phyloP scores from a whole-genome alignment of 2,113 vertebrate species.

The Leptobrachium ailaonicum region DNA sequence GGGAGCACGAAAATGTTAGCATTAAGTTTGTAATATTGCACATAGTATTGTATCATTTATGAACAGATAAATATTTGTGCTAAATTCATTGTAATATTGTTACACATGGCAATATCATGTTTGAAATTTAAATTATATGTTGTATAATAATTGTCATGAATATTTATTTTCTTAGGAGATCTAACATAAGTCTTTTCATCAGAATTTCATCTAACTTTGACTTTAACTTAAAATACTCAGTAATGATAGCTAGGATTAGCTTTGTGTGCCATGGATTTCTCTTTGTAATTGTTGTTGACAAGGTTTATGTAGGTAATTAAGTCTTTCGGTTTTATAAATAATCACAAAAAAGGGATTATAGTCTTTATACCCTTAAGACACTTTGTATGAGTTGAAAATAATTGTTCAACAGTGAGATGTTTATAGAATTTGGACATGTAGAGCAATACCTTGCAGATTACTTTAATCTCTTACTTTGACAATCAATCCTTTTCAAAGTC shows the following conservation, averaged over 20 bases:
- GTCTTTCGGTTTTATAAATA: slow-evolving; percentile 14
- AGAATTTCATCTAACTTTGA: too few species aligned
- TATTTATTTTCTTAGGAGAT: too few species aligned
- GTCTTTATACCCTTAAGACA: slow-evolving; percentile 27
- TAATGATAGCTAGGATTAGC: slow-evolving; percentile 18
- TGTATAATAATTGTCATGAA: too few species aligned
- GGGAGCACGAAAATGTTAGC: too few species aligned
- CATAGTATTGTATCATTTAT: too few species aligned
- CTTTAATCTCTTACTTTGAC: slow-evolving; percentile 23
- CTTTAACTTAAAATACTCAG: not conserved
- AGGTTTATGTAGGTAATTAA: slow-evolving; percentile 39
- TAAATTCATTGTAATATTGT: too few species aligned
- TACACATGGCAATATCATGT: too few species aligned
- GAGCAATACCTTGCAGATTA: slow-evolving; percentile 29
- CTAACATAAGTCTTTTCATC: too few species aligned
- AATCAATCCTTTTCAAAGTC: slow-evolving; percentile 16
- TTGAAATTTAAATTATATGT: too few species aligned
- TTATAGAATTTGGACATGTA: slow-evolving; percentile 17
- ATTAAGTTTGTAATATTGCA: too few species aligned
- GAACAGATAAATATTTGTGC: too few species aligned
- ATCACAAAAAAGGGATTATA: slow-evolving; percentile 38
- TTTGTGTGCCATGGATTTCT: slow-evolving; percentile 33
- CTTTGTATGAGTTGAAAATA: slow-evolving; percentile 19
- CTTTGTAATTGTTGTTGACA: slow-evolving; percentile 34
- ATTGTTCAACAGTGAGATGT: slow-evolving; percentile 20